Evolutionary conservation across 2,113 vertebrate species (phyloP), one percentile per base, ranked within the genome.

Genomic region (Megaceryle maxima): DNA sequence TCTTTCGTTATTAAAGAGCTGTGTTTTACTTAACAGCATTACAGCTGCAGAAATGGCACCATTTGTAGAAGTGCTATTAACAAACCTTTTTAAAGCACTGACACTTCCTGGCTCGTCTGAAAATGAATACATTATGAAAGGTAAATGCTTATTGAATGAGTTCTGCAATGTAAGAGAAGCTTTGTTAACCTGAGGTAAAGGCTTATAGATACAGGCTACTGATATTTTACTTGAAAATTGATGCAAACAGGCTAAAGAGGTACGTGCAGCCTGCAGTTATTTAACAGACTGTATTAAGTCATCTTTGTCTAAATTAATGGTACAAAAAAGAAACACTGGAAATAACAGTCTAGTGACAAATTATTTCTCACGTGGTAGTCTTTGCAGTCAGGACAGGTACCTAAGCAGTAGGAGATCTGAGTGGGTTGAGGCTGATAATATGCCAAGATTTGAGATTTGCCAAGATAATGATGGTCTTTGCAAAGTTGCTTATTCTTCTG

Each of bases 41-140:
- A 98, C 98, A 82, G 95, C 99, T 85, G 97, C 98, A 97, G 99
- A 99, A 96, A 99, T 99, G 95, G 98, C 98, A 55, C 99, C 99
- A 0, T 99, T 99, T 89, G 99, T 99, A n/a, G 99, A 99, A 92
- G 98, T 99, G 96, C 97, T 99, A 79, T 98, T 99, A 95, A 99
- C 98, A 97, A 98, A 99, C 96, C 98, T 99, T 96, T 99, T 99
- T 97, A 99, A 99, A 97, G 98, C 99, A 1, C 97, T 99, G 89
- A 98, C 99, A 1, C 98, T 99, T 94, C 99, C 99, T 94, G 99
- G 99, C 70, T 99, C 99, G 25, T 99, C 99, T 88, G 99, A 99
- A 97, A 99, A 99, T 88, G 99, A 99, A 88, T 99, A 99, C 96
- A 99, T 99, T 90, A 99, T 99, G 99, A 99, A 99, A 99, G 99